Conservation (phyloP, 2,888 invertebrate species). For the Clitarchus hookeri region DNA sequence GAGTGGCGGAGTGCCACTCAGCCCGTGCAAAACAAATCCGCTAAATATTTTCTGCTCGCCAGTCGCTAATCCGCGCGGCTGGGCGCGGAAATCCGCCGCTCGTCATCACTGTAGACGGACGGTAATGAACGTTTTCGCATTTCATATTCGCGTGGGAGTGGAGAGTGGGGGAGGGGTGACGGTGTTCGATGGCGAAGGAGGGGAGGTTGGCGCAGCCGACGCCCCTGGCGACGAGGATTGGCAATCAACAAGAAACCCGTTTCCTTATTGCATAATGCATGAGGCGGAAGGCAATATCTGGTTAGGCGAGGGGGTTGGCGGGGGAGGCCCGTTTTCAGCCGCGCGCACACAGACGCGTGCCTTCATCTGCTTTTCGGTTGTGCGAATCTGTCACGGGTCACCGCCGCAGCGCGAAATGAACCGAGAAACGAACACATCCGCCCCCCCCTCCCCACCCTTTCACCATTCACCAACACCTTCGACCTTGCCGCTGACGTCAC, state of each 20-base stretch:
- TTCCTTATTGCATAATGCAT: slow-evolving; percentile 2
- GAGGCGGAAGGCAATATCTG: neutral
- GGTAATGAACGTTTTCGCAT: neutral
- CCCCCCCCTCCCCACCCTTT: neutral
- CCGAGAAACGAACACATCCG: neutral
- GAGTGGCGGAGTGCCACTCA: neutral
- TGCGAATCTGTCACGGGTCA: neutral
- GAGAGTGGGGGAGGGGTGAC: too few relatives aligned
- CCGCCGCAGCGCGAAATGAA: neutral
- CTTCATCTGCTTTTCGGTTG: neutral
- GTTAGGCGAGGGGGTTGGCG: neutral
- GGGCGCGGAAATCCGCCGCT: too few relatives aligned
- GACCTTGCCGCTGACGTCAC: neutral
- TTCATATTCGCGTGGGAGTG: neutral
- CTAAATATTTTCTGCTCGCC: neutral
- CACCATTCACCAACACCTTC: too few relatives aligned
- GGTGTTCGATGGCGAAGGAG: neutral
- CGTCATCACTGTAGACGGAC: too few relatives aligned
- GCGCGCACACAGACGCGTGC: neutral
- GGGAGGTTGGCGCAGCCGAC: neutral
- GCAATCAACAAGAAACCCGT: slow-evolving; percentile 14
- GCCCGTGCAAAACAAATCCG: neutral
- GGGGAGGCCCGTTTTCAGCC: neutral
- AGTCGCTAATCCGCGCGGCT: too few relatives aligned
- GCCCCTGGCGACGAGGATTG: neutral